Evolutionary conservation across 30 jellyfish, hydroid and myxozoan species (phyloP).

Genomic region (Clytia hemisphaerica): DNA sequence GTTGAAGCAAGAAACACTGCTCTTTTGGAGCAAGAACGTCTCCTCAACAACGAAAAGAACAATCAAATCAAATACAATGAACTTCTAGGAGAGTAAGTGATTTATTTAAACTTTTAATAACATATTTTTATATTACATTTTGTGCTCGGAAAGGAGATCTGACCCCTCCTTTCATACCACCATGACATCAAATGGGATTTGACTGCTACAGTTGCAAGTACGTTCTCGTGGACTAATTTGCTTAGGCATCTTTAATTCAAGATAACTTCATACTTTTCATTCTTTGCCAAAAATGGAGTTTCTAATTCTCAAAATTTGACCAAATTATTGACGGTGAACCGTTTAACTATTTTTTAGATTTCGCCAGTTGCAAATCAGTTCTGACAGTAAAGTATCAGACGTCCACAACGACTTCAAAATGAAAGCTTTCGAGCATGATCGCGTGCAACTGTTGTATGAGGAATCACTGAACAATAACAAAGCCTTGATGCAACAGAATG

Average conservation of each 20-base stretch:
- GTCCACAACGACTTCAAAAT: conserved; percentile 39
- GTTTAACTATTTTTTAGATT: too few relatives aligned
- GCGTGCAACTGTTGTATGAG: conserved; percentile 59
- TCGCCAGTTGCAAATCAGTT: conserved; percentile 54
- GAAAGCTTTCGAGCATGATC: conserved; percentile 51
- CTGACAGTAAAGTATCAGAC: conserved; percentile 56
- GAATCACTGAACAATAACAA: conserved; percentile 40
- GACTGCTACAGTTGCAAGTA: too few relatives aligned
- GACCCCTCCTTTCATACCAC: too few relatives aligned
- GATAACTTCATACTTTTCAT: too few relatives aligned
- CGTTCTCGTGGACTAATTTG: too few relatives aligned
- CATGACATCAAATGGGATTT: too few relatives aligned
- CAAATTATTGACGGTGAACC: too few relatives aligned
- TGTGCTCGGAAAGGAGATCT: too few relatives aligned
- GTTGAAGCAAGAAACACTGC: conserved; percentile 13
- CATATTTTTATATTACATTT: too few relatives aligned
- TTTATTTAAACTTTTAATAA: not conserved
- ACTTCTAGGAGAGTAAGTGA: conserved; percentile 23
- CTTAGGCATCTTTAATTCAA: too few relatives aligned
- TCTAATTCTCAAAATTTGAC: too few relatives aligned
- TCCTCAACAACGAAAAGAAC: not conserved
- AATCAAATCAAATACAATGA: conserved; percentile 3
- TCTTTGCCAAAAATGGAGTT: too few relatives aligned
- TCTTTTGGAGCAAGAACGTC: not conserved
- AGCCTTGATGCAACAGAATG: conserved; percentile 35